Conservation (phyloP, 2,888 invertebrate genomes). For the Orthosia incerta region DNA sequence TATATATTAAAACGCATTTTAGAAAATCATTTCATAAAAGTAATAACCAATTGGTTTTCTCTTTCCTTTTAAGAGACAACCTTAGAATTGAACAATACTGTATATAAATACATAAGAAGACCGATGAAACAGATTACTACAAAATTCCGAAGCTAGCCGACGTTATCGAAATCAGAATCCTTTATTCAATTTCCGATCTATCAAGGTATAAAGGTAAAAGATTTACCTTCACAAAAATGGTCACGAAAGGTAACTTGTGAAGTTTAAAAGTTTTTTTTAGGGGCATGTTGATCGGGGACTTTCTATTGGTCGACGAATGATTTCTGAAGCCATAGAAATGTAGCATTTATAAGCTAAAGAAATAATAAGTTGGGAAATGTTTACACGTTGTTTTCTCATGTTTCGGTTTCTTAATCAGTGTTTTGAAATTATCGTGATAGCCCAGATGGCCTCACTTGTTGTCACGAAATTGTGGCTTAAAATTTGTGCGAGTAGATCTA, state of each 20-base stretch:
- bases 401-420: neutral
- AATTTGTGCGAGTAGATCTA: no score
- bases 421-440: neutral
- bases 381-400: neutral
- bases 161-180: slow-evolving; percentile 48
- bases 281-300: neutral
- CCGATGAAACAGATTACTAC: slow-evolving; percentile 28
- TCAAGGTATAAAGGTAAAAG: slow-evolving; percentile 43
- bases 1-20: no score
- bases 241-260: slow-evolving; percentile 20
- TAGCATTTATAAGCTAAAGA: neutral
- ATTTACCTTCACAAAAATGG: slow-evolving; percentile 35
- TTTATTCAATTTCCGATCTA: slow-evolving; percentile 62
- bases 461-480: no score
- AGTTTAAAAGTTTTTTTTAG: slow-evolving; percentile 21
- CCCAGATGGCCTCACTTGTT: no score
- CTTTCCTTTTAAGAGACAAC: neutral
- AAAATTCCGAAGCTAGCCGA: slow-evolving; percentile 16
- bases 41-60: neutral
- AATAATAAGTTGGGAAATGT: slow-evolving; percentile 5
- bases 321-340: slow-evolving; percentile 34
- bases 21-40: no score
- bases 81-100: slow-evolving; percentile 14
- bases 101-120: slow-evolving; percentile 19
- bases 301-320: slow-evolving; percentile 7